These are phyloP conservation scores for Microctenopoma steveboyesi DNA, from an alignment of 2,797 vertebrate genomes.

Conservation along the genomic window DNA sequence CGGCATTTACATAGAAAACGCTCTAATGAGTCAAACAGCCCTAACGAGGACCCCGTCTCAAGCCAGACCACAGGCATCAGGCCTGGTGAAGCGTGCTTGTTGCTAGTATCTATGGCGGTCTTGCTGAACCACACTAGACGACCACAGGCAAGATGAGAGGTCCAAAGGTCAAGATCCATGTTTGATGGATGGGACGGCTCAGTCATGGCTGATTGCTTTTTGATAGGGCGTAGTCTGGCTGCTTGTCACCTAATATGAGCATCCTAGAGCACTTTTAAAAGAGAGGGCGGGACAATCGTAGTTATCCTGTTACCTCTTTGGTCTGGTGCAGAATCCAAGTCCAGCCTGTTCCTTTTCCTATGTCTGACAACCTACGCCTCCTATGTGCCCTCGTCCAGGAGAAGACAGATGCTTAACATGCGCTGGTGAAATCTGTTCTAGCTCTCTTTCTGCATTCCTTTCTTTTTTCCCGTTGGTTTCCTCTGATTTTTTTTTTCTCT, in stretches of 20 bases:
- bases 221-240: conserved; percentile 49
- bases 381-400: conserved; percentile 17
- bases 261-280: conserved; percentile 33
- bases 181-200: conserved; percentile 39
- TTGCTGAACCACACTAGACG: conserved; percentile 4
- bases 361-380: neutral
- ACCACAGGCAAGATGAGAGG: conserved; percentile 35
- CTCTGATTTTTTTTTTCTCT: conserved; percentile 14
- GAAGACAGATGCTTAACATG: conserved; percentile 54
- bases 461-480: conserved; percentile 14
- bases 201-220: conserved; percentile 48
- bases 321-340: conserved; percentile 1
- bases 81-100: conserved; percentile 14
- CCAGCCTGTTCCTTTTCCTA: neutral
- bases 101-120: conserved; percentile 17
- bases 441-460: conserved; percentile 40
- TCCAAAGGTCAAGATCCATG: conserved; percentile 48
- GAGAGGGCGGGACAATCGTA: conserved; percentile 10
- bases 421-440: conserved; percentile 37
- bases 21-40: conserved; percentile 13
- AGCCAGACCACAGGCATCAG: conserved; percentile 13
- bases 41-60: conserved; percentile 16
- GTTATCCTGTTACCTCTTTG: conserved; percentile 44
- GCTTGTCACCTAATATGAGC: conserved; percentile 42
- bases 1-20: conserved; percentile 10